Base-by-base conservation (phyloP, 2,113 vertebrate species). In the Climacteris rufus region DNA sequence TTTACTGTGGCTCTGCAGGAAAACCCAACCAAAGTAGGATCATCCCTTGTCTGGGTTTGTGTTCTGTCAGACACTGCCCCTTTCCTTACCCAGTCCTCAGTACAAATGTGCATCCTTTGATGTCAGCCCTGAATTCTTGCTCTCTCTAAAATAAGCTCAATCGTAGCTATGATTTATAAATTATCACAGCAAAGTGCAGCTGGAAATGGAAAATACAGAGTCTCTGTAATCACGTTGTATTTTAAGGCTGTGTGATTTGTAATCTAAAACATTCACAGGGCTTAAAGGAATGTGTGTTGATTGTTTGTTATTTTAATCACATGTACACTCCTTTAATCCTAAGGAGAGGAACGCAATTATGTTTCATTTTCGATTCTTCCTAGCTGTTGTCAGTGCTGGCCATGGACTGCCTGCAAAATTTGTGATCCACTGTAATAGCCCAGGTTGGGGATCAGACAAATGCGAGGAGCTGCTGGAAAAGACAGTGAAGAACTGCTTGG, bases 341-440 rank as follows among this genome's bases (percentile, higher is more conserved):
- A 31, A 85, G 15, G 57, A 93, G 76, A 74, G 28, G 68, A 70
- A 89, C 92, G 10, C 57, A 91, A 61, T 91, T 75, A 75, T 6
- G 18, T 83, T 77, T 90, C 47, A 13, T 93, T 90, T 65, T 96
- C 22, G 7, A 9, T 93, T 78, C 71, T 82, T 54, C 52, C 42
- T 96, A 99, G 99, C 99, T 40, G 98, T 98, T 83, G 94, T 99
- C 94, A 99, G 98, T 8, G 97, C 97, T 12, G 99, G 99, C 82
- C 99, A 98, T 2, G 99, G 99, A 40, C 97, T 99, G 75, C 99
- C 99, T 1, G 99, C 99, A 0, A 99, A 99, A 97, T 99, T 99
- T 96, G 99, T 99, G 89, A 99, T 99, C 98, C 99, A 99, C 98
- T 99, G 99, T 94, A 99, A 99, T 53, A 99, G 99, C 96, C 99